Conservation (phyloP, 2,113 vertebrate genomes). For the Leptobrachium ailaonicum region DNA sequence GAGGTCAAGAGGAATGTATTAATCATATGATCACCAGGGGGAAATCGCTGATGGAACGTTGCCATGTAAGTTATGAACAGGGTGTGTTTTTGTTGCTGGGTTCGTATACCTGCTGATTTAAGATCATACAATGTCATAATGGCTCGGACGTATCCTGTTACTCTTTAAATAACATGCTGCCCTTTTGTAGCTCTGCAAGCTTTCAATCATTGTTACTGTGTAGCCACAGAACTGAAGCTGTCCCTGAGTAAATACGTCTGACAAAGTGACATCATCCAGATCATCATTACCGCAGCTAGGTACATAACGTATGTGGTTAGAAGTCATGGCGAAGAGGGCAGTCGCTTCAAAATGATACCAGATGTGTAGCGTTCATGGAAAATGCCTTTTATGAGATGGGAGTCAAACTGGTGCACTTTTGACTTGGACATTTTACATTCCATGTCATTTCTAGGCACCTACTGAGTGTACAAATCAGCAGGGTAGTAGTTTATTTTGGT, state of each 20-base stretch:
- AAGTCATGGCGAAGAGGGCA: conserved; percentile 1
- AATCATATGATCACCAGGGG: background rate
- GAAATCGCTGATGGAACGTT: conserved; percentile 13
- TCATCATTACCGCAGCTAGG: background rate
- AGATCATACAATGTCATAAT: conserved; percentile 4
- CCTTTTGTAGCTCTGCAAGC: conserved; percentile 21
- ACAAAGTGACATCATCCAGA: conserved; percentile 37
- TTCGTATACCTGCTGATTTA: conserved; percentile 25
- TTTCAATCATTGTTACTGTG: conserved; percentile 39
- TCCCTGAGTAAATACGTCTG: conserved; percentile 17
- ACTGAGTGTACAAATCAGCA: conserved; percentile 11
- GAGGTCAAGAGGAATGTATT: background rate
- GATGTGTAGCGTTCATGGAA: conserved; percentile 12
- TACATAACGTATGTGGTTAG: background rate
- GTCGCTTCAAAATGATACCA: conserved; percentile 33
- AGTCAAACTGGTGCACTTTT: conserved; percentile 35
- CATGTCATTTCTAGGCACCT: conserved; percentile 37
- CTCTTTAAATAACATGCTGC: conserved; percentile 35
- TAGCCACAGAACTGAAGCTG: conserved; percentile 22
- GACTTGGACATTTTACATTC: conserved; percentile 40
- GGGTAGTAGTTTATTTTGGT: conserved; percentile 37
- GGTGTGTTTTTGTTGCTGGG: background rate
- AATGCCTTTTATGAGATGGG: background rate
- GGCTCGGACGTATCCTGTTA: conserved; percentile 23
- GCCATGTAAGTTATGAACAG: background rate